Percentiles rank a stretch among this genome's conserved stretches.
These are phyloP conservation scores for Catostylus mosaicus DNA, from an alignment of 30 jellyfish, hydroid and myxozoan species.

Conservation along the genomic window DNA sequence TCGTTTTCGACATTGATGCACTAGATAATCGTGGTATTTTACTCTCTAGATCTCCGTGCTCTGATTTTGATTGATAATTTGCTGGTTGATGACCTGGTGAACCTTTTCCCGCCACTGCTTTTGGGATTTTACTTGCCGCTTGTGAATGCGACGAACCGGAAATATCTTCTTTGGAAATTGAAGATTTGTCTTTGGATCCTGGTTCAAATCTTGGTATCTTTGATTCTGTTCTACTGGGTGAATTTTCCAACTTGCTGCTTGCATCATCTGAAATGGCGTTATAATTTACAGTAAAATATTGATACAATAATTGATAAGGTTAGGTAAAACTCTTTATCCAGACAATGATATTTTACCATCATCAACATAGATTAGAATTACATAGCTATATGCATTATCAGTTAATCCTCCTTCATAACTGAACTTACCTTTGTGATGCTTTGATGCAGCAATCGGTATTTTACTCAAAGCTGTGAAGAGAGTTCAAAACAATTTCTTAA, in stretches of 20 bases:
- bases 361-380: no score
- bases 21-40: constrained; percentile 44
- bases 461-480: constrained; percentile 31
- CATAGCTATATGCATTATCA: no score
- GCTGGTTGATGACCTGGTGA: background rate
- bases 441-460: constrained; percentile 58
- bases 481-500: background rate
- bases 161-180: constrained; percentile 28
- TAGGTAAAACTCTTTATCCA: no score
- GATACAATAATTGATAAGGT: no score
- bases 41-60: background rate
- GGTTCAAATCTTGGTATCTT: constrained; percentile 36
- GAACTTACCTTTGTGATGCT: no score
- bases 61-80: background rate
- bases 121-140: background rate
- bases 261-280: constrained; percentile 9
- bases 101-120: background rate
- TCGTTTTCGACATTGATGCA: background rate
- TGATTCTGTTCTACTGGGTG: constrained; percentile 10
- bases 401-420: no score
- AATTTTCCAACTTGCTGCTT: background rate
- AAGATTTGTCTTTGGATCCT: background rate
- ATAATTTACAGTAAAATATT: background rate
- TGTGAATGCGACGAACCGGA: background rate
- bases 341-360: no score